These are phyloP conservation scores for Drosophila differens DNA, from an alignment of 2,888 invertebrate genomes.

Conservation along the genomic window DNA sequence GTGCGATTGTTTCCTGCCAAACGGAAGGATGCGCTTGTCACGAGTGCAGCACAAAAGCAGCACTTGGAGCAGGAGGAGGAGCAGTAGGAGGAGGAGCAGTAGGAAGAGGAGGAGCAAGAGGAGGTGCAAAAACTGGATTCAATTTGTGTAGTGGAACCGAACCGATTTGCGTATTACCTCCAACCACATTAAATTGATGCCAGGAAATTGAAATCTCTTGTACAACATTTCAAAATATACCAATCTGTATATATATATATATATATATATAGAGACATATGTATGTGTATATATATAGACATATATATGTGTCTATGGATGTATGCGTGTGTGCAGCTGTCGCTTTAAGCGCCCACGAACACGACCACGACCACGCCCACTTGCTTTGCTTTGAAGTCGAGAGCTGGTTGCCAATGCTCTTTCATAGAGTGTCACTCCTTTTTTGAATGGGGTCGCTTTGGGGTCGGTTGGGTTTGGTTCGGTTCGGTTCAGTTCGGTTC, in stretches of 20 bases:
- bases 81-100: neutral
- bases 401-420: constrained; percentile 27
- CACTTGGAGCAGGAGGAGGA: too few relatives aligned
- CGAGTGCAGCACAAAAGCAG: neutral
- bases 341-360: constrained; percentile 7
- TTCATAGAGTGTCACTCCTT: constrained; percentile 37
- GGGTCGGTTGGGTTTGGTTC: constrained; percentile 9
- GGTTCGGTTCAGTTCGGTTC: neutral
- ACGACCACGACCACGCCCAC: constrained; percentile 38
- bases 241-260: neutral
- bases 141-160: constrained; percentile 1
- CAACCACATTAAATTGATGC: constrained; percentile 27
- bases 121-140: neutral
- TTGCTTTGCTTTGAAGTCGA: constrained; percentile 49
- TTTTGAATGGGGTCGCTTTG: constrained; percentile 30
- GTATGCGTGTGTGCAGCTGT: constrained; percentile 4
- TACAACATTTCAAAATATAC: constrained; percentile 37
- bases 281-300: neutral
- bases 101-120: neutral
- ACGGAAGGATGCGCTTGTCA: constrained; percentile 10
- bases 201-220: constrained; percentile 54
- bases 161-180: neutral
- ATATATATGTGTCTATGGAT: neutral
- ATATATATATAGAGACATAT: neutral
- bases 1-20: constrained; percentile 1